phyloP scores from a whole-genome alignment of 2,113 vertebrate species.

The Bettongia penicillata region DNA sequence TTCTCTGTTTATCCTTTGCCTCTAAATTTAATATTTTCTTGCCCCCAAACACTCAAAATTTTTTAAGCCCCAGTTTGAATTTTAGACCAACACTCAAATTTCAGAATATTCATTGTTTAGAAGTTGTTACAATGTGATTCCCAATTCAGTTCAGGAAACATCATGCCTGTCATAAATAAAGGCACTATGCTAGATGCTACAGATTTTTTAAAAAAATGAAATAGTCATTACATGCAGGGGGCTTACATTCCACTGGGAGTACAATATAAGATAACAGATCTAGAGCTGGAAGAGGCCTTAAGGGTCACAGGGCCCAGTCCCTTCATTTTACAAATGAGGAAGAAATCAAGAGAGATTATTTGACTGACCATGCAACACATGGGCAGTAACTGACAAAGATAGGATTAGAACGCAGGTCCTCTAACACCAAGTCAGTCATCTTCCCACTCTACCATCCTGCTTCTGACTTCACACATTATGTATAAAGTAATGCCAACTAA shows the following conservation, averaged over 20 bases:
- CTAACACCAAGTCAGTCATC: neutral
- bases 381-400: neutral
- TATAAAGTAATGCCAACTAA: neutral
- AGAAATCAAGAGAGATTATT: neutral
- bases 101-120: constrained; percentile 3
- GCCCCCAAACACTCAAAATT: neutral
- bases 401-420: neutral
- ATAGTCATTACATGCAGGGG: neutral
- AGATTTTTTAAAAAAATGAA: neutral
- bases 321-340: neutral
- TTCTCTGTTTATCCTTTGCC: neutral
- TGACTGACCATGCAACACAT: neutral
- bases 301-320: neutral
- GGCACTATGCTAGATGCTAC: neutral
- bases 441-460: neutral
- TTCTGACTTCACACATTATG: neutral
- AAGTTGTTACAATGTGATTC: constrained; percentile 15
- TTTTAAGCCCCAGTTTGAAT: neutral
- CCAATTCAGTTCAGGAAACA: constrained; percentile 1
- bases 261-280: neutral
- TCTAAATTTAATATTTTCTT: neutral
- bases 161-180: neutral
- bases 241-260: neutral
- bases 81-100: neutral
- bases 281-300: neutral